These are phyloP conservation scores for Ctenopoma multispine DNA, from an alignment of 2,797 vertebrate genomes.

Conservation along the genomic window DNA sequence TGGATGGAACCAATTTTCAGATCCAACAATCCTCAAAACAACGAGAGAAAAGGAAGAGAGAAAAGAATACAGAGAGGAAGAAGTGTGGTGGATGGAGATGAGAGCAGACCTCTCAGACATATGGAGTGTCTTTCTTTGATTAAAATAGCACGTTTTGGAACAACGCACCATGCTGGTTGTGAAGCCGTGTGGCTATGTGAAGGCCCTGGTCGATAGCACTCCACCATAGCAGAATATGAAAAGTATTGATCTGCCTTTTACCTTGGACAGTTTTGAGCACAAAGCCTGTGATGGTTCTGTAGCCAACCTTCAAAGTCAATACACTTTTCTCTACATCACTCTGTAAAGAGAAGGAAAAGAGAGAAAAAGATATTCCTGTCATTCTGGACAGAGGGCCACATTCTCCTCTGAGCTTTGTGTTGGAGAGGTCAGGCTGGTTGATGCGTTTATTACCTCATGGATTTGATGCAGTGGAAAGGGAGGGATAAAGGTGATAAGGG, in stretches of 20 bases:
- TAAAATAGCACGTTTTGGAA: conserved; percentile 74
- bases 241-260: conserved; percentile 83
- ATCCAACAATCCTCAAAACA: conserved; percentile 59
- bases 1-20: conserved; percentile 68
- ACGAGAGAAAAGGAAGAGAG: conserved; percentile 19
- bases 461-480: conserved; percentile 43
- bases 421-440: conserved; percentile 64
- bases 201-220: conserved; percentile 81
- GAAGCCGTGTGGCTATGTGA: conserved; percentile 60
- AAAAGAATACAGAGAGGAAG: conserved; percentile 22
- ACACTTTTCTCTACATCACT: conserved; percentile 73
- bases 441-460: conserved; percentile 64
- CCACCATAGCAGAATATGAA: conserved; percentile 80
- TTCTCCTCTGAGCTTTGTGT: conserved; percentile 59
- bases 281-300: conserved; percentile 79
- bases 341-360: conserved; percentile 62
- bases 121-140: conserved; percentile 60
- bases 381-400: conserved; percentile 53
- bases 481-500: conserved; percentile 38
- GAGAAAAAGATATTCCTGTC: conserved; percentile 70
- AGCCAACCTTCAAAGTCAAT: conserved; percentile 79
- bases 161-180: conserved; percentile 42
- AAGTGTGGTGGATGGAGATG: conserved; percentile 27
- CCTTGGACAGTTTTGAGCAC: conserved; percentile 76
- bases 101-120: conserved; percentile 51